A percentile compares a stretch with the other conserved stretches of the same genome.
These are phyloP conservation scores for Rhagoletis pomonella DNA, from an alignment of 1,140 invertebrate genomes.

Conservation along the genomic window DNA sequence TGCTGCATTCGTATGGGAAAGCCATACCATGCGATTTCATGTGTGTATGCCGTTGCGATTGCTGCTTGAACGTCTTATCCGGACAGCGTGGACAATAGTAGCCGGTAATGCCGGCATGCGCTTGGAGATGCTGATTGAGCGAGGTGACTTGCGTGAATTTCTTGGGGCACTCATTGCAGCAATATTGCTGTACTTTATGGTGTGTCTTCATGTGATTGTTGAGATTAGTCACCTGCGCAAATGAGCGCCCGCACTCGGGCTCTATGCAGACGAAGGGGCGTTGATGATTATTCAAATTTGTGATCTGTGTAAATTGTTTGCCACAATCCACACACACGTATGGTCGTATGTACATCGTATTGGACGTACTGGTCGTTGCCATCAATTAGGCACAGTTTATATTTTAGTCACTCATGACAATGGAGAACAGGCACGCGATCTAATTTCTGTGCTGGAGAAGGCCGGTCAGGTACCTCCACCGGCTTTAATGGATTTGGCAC, in stretches of 20 bases:
- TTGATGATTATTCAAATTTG: slow-evolving; percentile 79
- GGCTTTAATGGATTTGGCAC: too few species aligned
- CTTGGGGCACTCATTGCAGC: slow-evolving; percentile 73
- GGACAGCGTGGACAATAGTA: slow-evolving; percentile 72
- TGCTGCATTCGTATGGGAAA: slow-evolving; percentile 71
- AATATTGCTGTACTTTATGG: slow-evolving; percentile 74
- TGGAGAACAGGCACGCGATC: too few species aligned
- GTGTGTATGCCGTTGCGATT: slow-evolving; percentile 72
- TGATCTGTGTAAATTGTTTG: slow-evolving; percentile 79
- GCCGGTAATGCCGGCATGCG: slow-evolving; percentile 72
- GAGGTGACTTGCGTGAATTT: slow-evolving; percentile 74
- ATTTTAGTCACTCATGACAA: too few species aligned
- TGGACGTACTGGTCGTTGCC: too few species aligned
- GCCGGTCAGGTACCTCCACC: too few species aligned
- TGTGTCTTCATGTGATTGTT: slow-evolving; percentile 74
- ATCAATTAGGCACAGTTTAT: too few species aligned
- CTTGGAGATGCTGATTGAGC: slow-evolving; percentile 73
- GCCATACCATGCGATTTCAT: slow-evolving; percentile 72
- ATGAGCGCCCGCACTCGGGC: slow-evolving; percentile 78
- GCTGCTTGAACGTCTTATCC: slow-evolving; percentile 73
- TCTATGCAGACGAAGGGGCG: slow-evolving; percentile 78
- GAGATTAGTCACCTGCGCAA: slow-evolving; percentile 76
- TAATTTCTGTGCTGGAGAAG: too few species aligned
- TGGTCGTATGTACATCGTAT: too few species aligned
- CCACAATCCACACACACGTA: slow-evolving; percentile 78